Base-by-base conservation (phyloP, 2,888 invertebrate species). In the Napeogenes sylphis region DNA sequence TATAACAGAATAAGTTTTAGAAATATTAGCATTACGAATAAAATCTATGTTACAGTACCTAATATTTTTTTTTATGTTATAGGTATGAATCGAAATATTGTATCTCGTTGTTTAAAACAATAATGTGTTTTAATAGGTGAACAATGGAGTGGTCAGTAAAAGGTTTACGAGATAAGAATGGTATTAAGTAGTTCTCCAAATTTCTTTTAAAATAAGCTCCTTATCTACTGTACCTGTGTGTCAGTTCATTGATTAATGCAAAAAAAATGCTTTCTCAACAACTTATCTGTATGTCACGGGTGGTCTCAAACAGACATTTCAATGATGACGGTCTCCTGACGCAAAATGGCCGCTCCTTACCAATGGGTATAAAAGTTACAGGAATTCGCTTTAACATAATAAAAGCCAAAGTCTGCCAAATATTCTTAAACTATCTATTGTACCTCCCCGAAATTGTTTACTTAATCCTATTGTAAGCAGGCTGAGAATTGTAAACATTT, bases 251-350 rank as follows among this genome's bases (percentile, higher is more conserved):
- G 68, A 67, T 65, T 63, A 58, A 53, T 38, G 53, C 69, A 68
- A 70, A 67, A 21, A n/a, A 71, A 72, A 67, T 77, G 81, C 79
- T 80, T 73, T 76, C 68, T 71, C 70, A 78, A 77, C 77, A 74
- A 71, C 71, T 67, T 67, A 73, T 67, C 84, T 70, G 83, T 86
- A 75, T 83, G 84, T 84, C 82, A 71, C 83, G 87, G 87, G 87
- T 87, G 89, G 88, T 84, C 87, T 79, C 70, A 70, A 73, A 71
- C 74, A 80, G 80, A 84, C 81, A 79, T 80, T 84, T 79, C 83
- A 84, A 85, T 86, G 86, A 87, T 84, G 84, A 83, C 78, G 73
- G 77, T 72, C 75, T 74, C 73, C 78, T 82, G 81, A 82, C 81
- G 82, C 82, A 83, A 83, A 78, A 73, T 77, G 79, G 74, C 79